These are phyloP conservation scores for Astyanax mexicanus DNA, from an alignment of 2,797 vertebrate species.

Conservation along the genomic window DNA sequence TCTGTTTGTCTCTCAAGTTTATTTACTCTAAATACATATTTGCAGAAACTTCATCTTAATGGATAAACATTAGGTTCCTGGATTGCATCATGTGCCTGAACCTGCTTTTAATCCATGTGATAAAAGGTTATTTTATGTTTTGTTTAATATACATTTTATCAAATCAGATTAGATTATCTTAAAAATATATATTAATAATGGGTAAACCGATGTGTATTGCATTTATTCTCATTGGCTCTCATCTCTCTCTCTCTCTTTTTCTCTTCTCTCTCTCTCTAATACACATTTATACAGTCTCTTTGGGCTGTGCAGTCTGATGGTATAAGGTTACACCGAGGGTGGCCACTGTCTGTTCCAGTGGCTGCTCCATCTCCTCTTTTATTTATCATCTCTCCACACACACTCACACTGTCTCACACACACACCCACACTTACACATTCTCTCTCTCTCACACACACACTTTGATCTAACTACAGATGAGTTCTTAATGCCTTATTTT, in stretches of 20 bases:
- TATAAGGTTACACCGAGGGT: constrained; percentile 33
- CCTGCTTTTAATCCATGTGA: neutral
- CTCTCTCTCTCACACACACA: too few species aligned
- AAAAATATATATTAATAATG: too few species aligned
- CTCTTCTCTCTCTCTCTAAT: neutral
- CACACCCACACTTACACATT: too few species aligned
- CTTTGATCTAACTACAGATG: neutral
- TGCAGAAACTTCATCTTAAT: neutral
- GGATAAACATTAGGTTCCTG: neutral
- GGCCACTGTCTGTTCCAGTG: constrained; percentile 12
- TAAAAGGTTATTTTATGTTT: neutral
- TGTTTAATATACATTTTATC: neutral
- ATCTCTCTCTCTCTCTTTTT: neutral
- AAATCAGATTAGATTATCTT: too few species aligned
- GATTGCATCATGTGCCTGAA: neutral
- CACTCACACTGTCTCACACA: too few species aligned
- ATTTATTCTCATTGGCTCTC: neutral
- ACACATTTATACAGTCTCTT: neutral
- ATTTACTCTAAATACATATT: neutral
- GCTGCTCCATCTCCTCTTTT: constrained; percentile 28
- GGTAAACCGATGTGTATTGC: neutral
- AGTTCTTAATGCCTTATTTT: neutral
- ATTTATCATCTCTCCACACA: constrained; percentile 32
- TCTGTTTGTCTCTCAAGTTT: neutral
- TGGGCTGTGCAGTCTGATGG: constrained; percentile 3